Percentiles rank a stretch among this genome's conserved stretches.
phyloP scores from a whole-genome alignment of 2,888 invertebrate genomes.

The Xestia rhomboidea region DNA sequence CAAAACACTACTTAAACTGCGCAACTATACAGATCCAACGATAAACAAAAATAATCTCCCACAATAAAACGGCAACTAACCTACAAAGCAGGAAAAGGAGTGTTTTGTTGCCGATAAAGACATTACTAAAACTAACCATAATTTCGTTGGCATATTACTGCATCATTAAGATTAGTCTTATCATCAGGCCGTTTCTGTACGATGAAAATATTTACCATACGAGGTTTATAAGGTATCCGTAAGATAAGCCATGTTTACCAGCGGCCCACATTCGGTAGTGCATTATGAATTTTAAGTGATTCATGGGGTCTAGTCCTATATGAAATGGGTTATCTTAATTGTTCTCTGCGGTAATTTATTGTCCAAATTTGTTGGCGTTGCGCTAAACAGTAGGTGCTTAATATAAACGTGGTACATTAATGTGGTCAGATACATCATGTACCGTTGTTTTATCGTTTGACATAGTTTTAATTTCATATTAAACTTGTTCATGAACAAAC shows the following conservation, averaged over 20 bases:
- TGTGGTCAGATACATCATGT: slow-evolving; percentile 64
- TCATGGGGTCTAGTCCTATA: slow-evolving; percentile 76
- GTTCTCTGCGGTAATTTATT: slow-evolving; percentile 73
- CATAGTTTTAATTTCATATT: slow-evolving; percentile 60
- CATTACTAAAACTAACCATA: slow-evolving; percentile 79
- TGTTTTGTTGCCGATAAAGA: slow-evolving; percentile 81
- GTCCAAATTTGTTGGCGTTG: slow-evolving; percentile 66
- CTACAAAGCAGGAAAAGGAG: slow-evolving; percentile 77
- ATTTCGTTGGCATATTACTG: slow-evolving; percentile 78
- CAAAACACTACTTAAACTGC: slow-evolving; percentile 47
- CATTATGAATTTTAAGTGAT: slow-evolving; percentile 82
- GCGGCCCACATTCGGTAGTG: slow-evolving; percentile 83
- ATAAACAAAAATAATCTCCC: slow-evolving; percentile 77
- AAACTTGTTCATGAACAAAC: slow-evolving; percentile 42
- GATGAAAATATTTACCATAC: slow-evolving; percentile 81
- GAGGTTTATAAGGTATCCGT: slow-evolving; percentile 74
- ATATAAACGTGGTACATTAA: slow-evolving; percentile 65
- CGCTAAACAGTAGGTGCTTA: slow-evolving; percentile 66
- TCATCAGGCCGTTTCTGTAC: slow-evolving; percentile 79
- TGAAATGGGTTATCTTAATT: slow-evolving; percentile 83
- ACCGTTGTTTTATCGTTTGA: slow-evolving; percentile 62
- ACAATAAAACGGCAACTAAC: slow-evolving; percentile 77
- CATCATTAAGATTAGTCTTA: slow-evolving; percentile 85
- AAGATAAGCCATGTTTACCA: slow-evolving; percentile 82
- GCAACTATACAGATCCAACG: slow-evolving; percentile 64